Percentiles rank a stretch among this genome's conserved stretches.
Conservation (phyloP, 2,888 invertebrate genomes). For the Drosophila heteroneura region DNA sequence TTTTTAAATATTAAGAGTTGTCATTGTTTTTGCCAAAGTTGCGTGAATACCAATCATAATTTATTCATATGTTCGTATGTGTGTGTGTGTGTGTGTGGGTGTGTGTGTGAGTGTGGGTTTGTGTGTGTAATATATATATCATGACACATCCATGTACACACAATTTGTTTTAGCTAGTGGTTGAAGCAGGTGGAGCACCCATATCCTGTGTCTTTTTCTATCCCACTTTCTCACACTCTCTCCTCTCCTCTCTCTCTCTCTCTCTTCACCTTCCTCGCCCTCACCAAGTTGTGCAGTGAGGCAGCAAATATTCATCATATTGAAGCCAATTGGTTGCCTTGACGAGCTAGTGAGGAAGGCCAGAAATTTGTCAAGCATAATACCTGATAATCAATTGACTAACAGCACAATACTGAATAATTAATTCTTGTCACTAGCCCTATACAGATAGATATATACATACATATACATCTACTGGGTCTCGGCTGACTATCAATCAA, state of each 20-base stretch:
- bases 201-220: background rate
- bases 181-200: constrained; percentile 30
- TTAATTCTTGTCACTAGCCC: constrained; percentile 60
- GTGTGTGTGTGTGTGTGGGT: background rate
- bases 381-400: constrained; percentile 78
- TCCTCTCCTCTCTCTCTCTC: too few relatives aligned
- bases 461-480: background rate
- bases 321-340: constrained; percentile 49
- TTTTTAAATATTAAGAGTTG: constrained; percentile 74
- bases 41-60: constrained; percentile 70
- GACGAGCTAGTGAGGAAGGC: constrained; percentile 16
- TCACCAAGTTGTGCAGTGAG: constrained; percentile 29
- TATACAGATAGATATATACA: background rate
- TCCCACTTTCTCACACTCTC: background rate
- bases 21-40: constrained; percentile 78
- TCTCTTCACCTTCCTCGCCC: background rate
- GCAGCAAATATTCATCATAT: constrained; percentile 49
- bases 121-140: constrained; percentile 17
- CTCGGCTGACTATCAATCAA: constrained; percentile 65
- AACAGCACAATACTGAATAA: constrained; percentile 63
- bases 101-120: background rate
- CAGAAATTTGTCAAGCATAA: constrained; percentile 66
- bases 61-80: constrained; percentile 57
- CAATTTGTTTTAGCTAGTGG: constrained; percentile 18
- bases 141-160: constrained; percentile 32